Base-by-base conservation (phyloP, 1,140 invertebrate genomes). In the Pseudachorutes palmiensis region DNA sequence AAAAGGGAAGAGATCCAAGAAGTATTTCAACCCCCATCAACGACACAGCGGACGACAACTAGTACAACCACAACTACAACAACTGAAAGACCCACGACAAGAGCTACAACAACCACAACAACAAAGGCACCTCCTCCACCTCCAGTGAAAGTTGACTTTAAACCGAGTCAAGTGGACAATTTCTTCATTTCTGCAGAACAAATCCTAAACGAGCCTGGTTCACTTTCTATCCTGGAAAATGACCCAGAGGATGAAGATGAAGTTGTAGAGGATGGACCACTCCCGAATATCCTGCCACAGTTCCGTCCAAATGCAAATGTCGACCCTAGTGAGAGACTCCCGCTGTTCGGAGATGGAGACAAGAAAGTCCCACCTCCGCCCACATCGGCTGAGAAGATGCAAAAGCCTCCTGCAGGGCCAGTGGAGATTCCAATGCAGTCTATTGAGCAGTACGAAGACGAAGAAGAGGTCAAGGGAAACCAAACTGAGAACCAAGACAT, bases 271-370 rank as follows among this genome's bases (percentile, higher is more conserved):
- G 14, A 61, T 28, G 5, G 2, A 32, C 41, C 62, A 16, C 64
- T 71, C 12, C 70, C 70, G n/a, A 71, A 71, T 57, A 71, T 71
- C 33, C 48, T 71, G 33, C 70, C 70, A 9, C 67, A 69, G 24
- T 71, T 71, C 64, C 58, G 70, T 2, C 70, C 70, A 2, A 71
- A 69, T 41, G 67, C 60, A 2, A 58, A 69, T n/a, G 48, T 69
- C n/a, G 36, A 28, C 30, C 29, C 70, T 26, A 57, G 67, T 19
- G 67, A 69, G n/a, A 2, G 70, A 19, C 32, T 71, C 1, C 66
- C 70, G 19, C 51, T 71, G 1, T 71, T 68, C 51, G 70, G 67
- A n/a, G 65, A 63, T 64, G 66, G 30, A 41, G 49, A 57, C 49
- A 68, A 36, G 28, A 61, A 68, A 22, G 66, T 60, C 19, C 59